Evolutionary conservation across 2,888 invertebrate species (phyloP).

Genomic region (Nezara viridula): DNA sequence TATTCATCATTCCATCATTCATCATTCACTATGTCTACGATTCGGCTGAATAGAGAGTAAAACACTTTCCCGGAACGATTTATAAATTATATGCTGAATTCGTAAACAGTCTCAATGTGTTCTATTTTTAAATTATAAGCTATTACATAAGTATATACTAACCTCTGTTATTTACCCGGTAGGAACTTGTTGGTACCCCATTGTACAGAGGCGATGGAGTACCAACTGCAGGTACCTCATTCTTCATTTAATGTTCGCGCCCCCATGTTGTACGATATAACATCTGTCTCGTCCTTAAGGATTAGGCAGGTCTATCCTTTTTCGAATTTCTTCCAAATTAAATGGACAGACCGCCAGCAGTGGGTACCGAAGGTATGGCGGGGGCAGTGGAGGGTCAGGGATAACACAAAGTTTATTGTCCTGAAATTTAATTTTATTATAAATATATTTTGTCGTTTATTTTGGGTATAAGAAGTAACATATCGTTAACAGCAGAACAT

Average conservation of each 20-base stretch:
- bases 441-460: too few species aligned
- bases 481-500: too few species aligned
- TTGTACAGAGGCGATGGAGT: neutral
- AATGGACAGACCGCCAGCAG: slow-evolving; percentile 3
- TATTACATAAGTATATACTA: too few species aligned
- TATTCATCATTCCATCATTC: too few species aligned
- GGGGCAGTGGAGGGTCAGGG: neutral
- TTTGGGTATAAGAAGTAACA: too few species aligned
- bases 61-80: too few species aligned
- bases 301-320: neutral
- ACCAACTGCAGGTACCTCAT: slow-evolving; percentile 11
- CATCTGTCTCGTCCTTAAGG: neutral
- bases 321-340: slow-evolving; percentile 13
- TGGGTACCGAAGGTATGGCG: neutral
- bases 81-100: too few species aligned
- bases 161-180: neutral
- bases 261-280: neutral
- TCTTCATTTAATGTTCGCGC: neutral
- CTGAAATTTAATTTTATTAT: neutral
- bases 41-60: too few species aligned
- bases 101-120: too few species aligned
- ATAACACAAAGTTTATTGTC: neutral
- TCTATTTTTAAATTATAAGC: too few species aligned
- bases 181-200: neutral
- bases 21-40: too few species aligned